Percentiles rank a stretch among this genome's conserved stretches.
Conservation (phyloP, 1,140 invertebrate species). For the Anthonomus grandis region DNA sequence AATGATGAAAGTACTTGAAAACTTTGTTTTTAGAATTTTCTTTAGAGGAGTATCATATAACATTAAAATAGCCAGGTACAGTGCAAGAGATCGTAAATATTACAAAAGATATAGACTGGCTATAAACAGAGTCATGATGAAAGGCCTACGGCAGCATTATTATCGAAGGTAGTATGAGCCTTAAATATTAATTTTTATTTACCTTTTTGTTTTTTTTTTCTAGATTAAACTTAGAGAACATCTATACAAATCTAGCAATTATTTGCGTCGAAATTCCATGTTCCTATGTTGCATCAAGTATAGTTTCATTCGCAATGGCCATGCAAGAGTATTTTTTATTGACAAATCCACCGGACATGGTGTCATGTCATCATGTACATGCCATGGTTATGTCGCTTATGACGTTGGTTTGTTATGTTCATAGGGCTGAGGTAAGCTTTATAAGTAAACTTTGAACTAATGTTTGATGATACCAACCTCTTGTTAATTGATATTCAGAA, state of each 20-base stretch:
- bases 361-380: slow-evolving; percentile 53
- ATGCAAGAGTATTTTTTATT: slow-evolving; percentile 54
- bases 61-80: slow-evolving; percentile 16
- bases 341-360: slow-evolving; percentile 35
- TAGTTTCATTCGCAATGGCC: slow-evolving; percentile 56
- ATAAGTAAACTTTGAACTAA: background rate
- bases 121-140: slow-evolving; percentile 7
- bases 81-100: slow-evolving; percentile 5
- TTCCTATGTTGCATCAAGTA: slow-evolving; percentile 55
- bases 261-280: slow-evolving; percentile 57
- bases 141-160: slow-evolving; percentile 11
- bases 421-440: slow-evolving; percentile 54
- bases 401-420: slow-evolving; percentile 59
- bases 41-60: slow-evolving; percentile 15
- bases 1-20: background rate
- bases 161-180: slow-evolving; percentile 12
- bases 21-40: slow-evolving; percentile 14
- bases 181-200: background rate
- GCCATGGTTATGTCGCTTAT: slow-evolving; percentile 56
- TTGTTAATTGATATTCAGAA: too few relatives aligned
- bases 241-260: slow-evolving; percentile 54
- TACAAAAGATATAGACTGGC: slow-evolving; percentile 11
- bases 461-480: too few relatives aligned
- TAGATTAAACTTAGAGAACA: slow-evolving; percentile 52
- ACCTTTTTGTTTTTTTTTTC: background rate